These are phyloP conservation scores for Empis stercorea DNA, from an alignment of 2,888 invertebrate genomes.

Conservation along the genomic window DNA sequence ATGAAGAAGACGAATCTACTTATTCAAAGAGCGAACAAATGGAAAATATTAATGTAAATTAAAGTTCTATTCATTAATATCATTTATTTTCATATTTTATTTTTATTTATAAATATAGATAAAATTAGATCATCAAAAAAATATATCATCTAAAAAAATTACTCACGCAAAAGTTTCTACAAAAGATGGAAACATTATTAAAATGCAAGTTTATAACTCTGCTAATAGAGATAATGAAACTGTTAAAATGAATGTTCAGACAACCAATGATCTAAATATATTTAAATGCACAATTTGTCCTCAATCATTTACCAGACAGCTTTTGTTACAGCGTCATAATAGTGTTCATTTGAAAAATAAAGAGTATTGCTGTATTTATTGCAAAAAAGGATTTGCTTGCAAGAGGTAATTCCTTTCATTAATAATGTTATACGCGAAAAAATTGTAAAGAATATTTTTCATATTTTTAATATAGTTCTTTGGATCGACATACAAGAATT, in stretches of 20 bases:
- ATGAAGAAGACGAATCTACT: background rate
- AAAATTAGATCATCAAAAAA: no score
- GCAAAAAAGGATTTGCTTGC: slow-evolving; percentile 55
- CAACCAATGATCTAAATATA: slow-evolving; percentile 36
- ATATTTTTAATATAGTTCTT: slow-evolving; percentile 39
- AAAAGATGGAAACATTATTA: no score
- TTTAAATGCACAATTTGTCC: slow-evolving; percentile 51
- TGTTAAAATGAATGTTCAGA: background rate
- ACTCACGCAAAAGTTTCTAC: no score
- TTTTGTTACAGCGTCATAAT: slow-evolving; percentile 46
- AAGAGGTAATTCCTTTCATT: slow-evolving; percentile 10
- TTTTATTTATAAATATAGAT: no score
- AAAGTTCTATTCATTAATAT: no score
- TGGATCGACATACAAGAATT: slow-evolving; percentile 53
- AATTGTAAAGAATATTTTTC: no score
- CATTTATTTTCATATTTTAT: no score
- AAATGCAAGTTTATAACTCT: no score
- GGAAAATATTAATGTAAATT: no score
- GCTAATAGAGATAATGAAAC: background rate
- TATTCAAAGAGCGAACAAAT: background rate
- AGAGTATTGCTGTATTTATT: slow-evolving; percentile 41
- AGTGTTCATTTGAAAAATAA: slow-evolving; percentile 47
- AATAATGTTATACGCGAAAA: no score
- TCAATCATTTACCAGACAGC: slow-evolving; percentile 46
- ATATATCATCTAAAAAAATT: no score